Percentiles rank a stretch among this genome's conserved stretches.
Conservation (phyloP, 2,888 invertebrate genomes). For the Drosophila kokeensis region DNA sequence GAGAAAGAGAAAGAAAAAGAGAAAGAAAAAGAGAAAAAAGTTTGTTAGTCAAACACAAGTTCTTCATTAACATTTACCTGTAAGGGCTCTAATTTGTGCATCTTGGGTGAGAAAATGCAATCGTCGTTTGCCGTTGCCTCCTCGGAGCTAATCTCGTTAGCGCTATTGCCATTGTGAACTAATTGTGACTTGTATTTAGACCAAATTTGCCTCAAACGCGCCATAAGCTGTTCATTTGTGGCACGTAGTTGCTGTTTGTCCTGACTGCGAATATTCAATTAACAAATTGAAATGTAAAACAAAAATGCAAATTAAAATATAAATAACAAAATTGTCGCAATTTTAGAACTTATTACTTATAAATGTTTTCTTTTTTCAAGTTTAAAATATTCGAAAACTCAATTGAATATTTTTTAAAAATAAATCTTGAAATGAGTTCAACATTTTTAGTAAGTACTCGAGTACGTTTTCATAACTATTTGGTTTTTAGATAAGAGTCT, state of each 20-base stretch:
- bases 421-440: neutral
- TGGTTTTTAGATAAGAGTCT: accelerated
- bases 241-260: conserved; percentile 83
- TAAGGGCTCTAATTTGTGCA: conserved; percentile 44
- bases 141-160: conserved; percentile 43
- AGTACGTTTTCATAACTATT: too few species aligned
- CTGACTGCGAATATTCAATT: conserved; percentile 64
- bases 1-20: conserved; percentile 31
- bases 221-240: conserved; percentile 84
- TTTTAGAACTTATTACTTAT: neutral
- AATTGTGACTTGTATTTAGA: conserved; percentile 82
- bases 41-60: conserved; percentile 66
- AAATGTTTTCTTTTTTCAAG: neutral
- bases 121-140: conserved; percentile 64
- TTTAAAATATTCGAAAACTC: neutral
- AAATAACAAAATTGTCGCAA: too few species aligned
- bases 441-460: neutral
- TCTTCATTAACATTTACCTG: conserved; percentile 60
- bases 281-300: conserved; percentile 10
- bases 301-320: conserved; percentile 1
- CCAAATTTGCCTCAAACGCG: conserved; percentile 84
- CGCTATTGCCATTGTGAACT: conserved; percentile 46
- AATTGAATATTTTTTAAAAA: neutral
- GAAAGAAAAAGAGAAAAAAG: conserved; percentile 41
- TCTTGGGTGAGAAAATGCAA: conserved; percentile 62